phyloP scores from a whole-genome alignment of 2,113 vertebrate genomes.

The Peromyscus leucopus region DNA sequence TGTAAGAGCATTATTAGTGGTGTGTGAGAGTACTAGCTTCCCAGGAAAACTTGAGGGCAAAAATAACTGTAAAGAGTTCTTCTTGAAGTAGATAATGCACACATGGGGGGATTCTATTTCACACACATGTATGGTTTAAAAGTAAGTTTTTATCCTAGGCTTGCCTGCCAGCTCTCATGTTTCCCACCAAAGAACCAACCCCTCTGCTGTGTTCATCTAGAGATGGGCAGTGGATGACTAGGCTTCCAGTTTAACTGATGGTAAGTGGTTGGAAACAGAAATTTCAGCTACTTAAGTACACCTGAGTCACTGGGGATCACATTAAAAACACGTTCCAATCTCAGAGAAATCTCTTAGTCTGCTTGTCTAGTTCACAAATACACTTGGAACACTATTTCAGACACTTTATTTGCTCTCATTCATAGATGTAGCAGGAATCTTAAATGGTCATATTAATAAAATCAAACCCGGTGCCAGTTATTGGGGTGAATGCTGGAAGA shows the following conservation, averaged over 20 bases:
- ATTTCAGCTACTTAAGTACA: not conserved
- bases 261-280: slow-evolving; percentile 26
- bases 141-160: not conserved
- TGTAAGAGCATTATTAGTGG: rapidly evolving
- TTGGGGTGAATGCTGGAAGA: too few relatives aligned
- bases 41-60: not conserved
- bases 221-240: not conserved
- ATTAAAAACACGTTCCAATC: not conserved
- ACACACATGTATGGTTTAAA: not conserved
- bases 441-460: too few relatives aligned
- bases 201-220: not conserved
- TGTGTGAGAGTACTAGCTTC: not conserved
- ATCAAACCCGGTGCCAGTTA: too few relatives aligned
- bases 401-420: not conserved
- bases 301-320: not conserved
- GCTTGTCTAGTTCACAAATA: not conserved
- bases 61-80: not conserved
- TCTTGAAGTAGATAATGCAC: not conserved
- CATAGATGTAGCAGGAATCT: too few relatives aligned
- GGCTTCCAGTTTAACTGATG: not conserved
- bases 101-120: not conserved
- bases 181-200: not conserved
- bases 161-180: not conserved
- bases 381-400: not conserved
- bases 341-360: not conserved